Base-by-base conservation (phyloP, 2,888 invertebrate species). In the Hydropsyche betteni region DNA sequence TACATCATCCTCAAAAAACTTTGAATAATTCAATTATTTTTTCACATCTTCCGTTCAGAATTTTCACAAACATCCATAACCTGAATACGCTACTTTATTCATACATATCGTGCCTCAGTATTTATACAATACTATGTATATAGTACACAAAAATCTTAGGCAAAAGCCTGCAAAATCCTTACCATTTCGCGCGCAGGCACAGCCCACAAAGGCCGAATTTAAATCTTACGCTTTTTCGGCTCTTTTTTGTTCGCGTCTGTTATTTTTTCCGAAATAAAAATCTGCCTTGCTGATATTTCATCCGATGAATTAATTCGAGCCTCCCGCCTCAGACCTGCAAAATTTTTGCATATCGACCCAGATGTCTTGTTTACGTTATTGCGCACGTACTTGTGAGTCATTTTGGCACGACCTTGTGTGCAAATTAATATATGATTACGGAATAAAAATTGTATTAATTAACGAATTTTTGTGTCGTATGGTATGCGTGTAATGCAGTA, bases 251-350 rank as follows among this genome's bases (percentile, higher is more conserved):
- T 53, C 14, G 12, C 12, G 5, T 53, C 14, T 53, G 12, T 12
- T 51, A 10, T 51, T 10, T 51, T 51, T 51, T 51, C 51, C 12
- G 51, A 14, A 12, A 53, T 53, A 53, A 53, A 53, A 61, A 61
- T 61, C 61, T 61, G 61, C 61, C 61, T 61, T 61, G 61, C 61
- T 61, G 33, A 61, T 61, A 61, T 61, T 61, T 61, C 33, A 61
- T 14, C 33, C 4, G 10, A 33, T 8, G 33, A 61, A 61, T 61
- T 61, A 61, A 61, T 61, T 24, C 61, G 24, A 24, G 2, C 2
- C 24, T 24, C 24, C 24, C 24, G 24, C 24, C 24, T 24, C 24
- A 24, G 24, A 2, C 24, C 1, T 24, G 24, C 24, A 24, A 24
- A 12, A 51, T n/a, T 51, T 51, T 12, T n/a, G 2, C 8, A n/a